A percentile compares a stretch with the other conserved stretches of the same genome.
phyloP scores from a whole-genome alignment of 1,140 invertebrate genomes.

The Euwallacea similis region DNA sequence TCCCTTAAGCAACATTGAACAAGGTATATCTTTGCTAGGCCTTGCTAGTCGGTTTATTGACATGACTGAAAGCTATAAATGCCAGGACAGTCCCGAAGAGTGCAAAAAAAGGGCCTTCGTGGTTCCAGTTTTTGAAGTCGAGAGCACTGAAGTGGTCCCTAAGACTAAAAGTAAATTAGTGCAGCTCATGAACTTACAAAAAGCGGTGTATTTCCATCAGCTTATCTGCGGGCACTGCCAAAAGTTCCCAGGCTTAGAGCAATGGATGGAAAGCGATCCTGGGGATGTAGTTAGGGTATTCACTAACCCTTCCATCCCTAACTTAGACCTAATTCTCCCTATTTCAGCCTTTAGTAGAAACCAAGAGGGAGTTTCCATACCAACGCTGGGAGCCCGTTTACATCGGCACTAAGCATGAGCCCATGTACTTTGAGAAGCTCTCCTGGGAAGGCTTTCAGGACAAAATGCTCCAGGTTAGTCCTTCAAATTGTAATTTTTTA shows the following conservation, averaged over 20 bases:
- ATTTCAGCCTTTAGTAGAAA: slow-evolving; percentile 66
- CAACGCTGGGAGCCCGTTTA: slow-evolving; percentile 83
- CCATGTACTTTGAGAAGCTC: slow-evolving; percentile 76
- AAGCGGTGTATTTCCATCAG: slow-evolving; percentile 67
- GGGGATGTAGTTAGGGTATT: slow-evolving; percentile 53
- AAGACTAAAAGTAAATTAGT: slow-evolving; percentile 60
- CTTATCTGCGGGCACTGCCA: slow-evolving; percentile 75
- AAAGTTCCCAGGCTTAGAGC: slow-evolving; percentile 72
- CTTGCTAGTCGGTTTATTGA: slow-evolving; percentile 64
- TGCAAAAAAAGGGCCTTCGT: slow-evolving; percentile 63
- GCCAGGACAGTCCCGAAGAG: not conserved
- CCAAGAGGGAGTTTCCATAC: slow-evolving; percentile 69
- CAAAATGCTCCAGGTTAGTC: slow-evolving; percentile 80
- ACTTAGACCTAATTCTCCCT: not conserved
- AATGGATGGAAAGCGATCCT: slow-evolving; percentile 64
- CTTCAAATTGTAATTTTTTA: slow-evolving; percentile 45
- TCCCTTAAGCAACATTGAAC: no score
- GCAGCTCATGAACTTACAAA: slow-evolving; percentile 55
- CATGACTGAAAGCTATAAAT: slow-evolving; percentile 57
- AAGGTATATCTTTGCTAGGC: slow-evolving; percentile 3
- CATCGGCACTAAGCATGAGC: slow-evolving; percentile 77
- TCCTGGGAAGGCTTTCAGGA: slow-evolving; percentile 83
- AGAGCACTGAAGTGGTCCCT: slow-evolving; percentile 62
- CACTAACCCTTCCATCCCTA: not conserved
- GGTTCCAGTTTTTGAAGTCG: slow-evolving; percentile 75